Base-by-base conservation (phyloP, 2,113 vertebrate species). In the Nesogale talazaci region DNA sequence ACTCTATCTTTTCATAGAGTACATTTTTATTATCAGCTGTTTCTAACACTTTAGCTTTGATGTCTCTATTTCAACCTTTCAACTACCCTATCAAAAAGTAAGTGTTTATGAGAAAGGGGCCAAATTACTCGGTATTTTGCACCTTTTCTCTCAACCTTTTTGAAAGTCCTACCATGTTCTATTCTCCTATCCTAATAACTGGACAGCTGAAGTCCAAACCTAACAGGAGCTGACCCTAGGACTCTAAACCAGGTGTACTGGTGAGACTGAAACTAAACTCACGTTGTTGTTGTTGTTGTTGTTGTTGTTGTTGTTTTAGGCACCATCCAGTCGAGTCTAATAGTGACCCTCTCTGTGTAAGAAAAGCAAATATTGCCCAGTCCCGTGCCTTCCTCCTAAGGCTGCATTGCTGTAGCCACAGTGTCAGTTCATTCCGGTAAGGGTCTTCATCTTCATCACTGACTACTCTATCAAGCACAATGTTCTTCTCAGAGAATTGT, bases 21-120 rank as follows among this genome's bases (percentile, higher is more conserved):
- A 89, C 4, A 61, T 46, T 76, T 92, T 83, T 85, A 29, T 85
- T 83, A 91, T 72, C 63, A 63, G 74, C 80, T 22, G 15, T 17
- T 93, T 94, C 76, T 83, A 86, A 74, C 83, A 46, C 34, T 61
- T 74, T 70, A 25, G 15, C 25, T 90, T 86, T 59, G 67, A 22
- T 84, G 27, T 84, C 67, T 88, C 29, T 86, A 19, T 83, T 83
- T 42, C 80, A 86, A 17, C 27, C 63, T 85, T 82, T 40, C 5
- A 61, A 38, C 6, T 6, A 89, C 34, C 91, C 72, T 78, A n/a
- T 81, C 69, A 93, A 93, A 93, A 93, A 40, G 87, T 86, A 90
- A 74, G 11, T 17, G 74, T 84, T 63, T 65, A 36, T 19, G 27
- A 76, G 42, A 57, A 80, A 70, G 74, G 86, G 70, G 34, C 23